A percentile compares a stretch with the other conserved stretches of the same genome.
Conservation (phyloP, 2,888 invertebrate species). For the Neoitamus cyanurus region DNA sequence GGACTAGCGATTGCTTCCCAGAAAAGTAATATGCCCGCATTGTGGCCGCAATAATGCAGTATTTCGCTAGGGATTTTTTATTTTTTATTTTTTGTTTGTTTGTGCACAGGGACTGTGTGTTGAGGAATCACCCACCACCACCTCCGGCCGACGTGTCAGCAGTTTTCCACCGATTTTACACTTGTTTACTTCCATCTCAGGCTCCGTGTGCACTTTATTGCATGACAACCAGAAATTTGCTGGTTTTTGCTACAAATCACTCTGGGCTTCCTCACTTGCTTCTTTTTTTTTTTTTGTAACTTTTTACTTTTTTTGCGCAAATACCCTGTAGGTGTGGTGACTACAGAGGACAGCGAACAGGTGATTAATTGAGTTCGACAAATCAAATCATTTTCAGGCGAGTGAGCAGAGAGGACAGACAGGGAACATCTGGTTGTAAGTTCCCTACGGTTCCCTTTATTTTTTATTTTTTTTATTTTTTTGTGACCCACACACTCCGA, state of each 20-base stretch:
- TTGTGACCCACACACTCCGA: too few relatives aligned
- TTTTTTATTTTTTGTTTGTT: not conserved
- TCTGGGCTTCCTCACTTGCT: too few relatives aligned
- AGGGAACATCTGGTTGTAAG: not conserved
- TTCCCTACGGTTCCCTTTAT: not conserved
- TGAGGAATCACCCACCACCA: too few relatives aligned
- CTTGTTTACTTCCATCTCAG: not conserved
- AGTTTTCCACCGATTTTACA: not conserved
- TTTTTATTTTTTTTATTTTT: not conserved
- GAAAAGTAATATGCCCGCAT: not conserved
- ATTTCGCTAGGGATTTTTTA: not conserved
- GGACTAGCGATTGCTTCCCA: not conserved
- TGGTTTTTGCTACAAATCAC: too few relatives aligned
- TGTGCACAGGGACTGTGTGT: too few relatives aligned
- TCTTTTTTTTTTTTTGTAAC: too few relatives aligned
- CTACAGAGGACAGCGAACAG: not conserved
- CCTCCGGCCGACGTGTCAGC: not conserved
- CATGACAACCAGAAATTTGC: too few relatives aligned
- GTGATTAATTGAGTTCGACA: not conserved
- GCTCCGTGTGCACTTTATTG: too few relatives aligned
- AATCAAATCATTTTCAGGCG: not conserved
- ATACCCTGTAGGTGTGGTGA: too few relatives aligned
- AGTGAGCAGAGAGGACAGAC: not conserved
- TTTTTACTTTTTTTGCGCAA: too few relatives aligned
- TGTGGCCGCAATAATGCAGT: not conserved